These are phyloP conservation scores for Lophius americanus DNA, from an alignment of 2,797 vertebrate genomes.

Conservation along the genomic window DNA sequence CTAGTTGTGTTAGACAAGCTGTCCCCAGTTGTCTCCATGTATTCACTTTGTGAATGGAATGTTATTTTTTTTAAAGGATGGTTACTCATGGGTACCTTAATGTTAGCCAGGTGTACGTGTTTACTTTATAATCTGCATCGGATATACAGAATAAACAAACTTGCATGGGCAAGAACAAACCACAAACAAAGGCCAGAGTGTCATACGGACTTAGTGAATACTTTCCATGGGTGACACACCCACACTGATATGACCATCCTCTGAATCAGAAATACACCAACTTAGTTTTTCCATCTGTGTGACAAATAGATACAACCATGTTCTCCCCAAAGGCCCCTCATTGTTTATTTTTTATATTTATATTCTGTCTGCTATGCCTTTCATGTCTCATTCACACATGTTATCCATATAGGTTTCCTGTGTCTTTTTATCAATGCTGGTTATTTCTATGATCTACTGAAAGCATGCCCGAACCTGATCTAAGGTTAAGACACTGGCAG, in stretches of 20 bases:
- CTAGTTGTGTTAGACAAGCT: no score
- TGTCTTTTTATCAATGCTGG: slow-evolving; percentile 37
- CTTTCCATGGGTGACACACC: slow-evolving; percentile 70
- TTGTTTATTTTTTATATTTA: slow-evolving; percentile 54
- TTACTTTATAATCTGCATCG: slow-evolving; percentile 18
- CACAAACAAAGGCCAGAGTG: slow-evolving; percentile 31
- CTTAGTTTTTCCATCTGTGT: slow-evolving; percentile 66
- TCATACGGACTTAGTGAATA: slow-evolving; percentile 68
- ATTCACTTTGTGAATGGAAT: no score
- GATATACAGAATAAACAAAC: slow-evolving; percentile 12
- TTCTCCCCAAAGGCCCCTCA: slow-evolving; percentile 48
- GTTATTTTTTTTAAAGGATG: slow-evolving; percentile 8
- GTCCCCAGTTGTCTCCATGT: no score
- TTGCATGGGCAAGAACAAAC: slow-evolving; percentile 15
- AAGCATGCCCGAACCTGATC: slow-evolving; percentile 42
- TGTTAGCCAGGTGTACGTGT: slow-evolving; percentile 19
- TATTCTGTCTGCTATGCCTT: slow-evolving; percentile 44
- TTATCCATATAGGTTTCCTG: slow-evolving; percentile 18
- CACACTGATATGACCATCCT: slow-evolving; percentile 33
- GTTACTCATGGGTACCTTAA: slow-evolving; percentile 8
- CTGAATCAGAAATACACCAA: slow-evolving; percentile 67
- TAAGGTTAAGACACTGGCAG: slow-evolving; percentile 21
- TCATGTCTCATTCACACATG: slow-evolving; percentile 38
- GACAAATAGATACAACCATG: slow-evolving; percentile 61
- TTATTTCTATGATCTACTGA: slow-evolving; percentile 38